phyloP scores from a whole-genome alignment of 2,888 invertebrate species.

The Stenichneumon culpator region DNA sequence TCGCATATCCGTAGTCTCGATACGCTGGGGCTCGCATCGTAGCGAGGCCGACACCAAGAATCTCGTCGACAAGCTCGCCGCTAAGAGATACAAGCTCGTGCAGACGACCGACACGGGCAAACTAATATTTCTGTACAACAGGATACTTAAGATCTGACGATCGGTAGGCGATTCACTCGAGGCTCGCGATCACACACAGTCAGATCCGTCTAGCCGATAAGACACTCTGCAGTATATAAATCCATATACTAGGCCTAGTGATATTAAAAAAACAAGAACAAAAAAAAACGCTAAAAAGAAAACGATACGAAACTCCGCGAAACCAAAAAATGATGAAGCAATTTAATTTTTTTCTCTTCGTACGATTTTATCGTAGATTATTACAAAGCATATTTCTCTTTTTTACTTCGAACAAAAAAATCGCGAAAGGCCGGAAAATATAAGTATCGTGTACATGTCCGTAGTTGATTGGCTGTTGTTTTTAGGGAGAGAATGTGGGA shows the following conservation, averaged over 20 bases:
- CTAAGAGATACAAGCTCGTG: conserved; percentile 79
- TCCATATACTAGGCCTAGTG: neutral
- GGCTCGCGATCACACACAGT: neutral
- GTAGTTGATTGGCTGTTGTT: conserved; percentile 24
- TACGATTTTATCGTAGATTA: conserved; percentile 74
- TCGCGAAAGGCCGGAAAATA: conserved; percentile 2
- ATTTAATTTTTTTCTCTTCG: conserved; percentile 63
- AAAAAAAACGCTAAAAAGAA: conserved; percentile 3
- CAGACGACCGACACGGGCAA: conserved; percentile 79
- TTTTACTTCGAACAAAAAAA: conserved; percentile 12
- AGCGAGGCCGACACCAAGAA: conserved; percentile 80
- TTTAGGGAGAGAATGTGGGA: conserved; percentile 46
- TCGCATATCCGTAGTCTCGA: conserved; percentile 81
- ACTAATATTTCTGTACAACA: conserved; percentile 81
- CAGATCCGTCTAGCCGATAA: conserved; percentile 27
- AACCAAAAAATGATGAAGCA: conserved; percentile 29
- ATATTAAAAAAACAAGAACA: neutral
- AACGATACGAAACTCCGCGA: conserved; percentile 25
- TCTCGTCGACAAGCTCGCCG: conserved; percentile 79
- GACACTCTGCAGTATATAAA: neutral
- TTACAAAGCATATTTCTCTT: conserved; percentile 29
- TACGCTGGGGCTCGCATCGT: conserved; percentile 82
- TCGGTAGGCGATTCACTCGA: neutral
- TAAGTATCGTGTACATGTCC: conserved; percentile 30
- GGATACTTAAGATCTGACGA: conserved; percentile 79